Evolutionary conservation across 2,113 vertebrate genomes (phyloP), one percentile per base, ranked within the genome.

Genomic region (Brachyistius frenatus): DNA sequence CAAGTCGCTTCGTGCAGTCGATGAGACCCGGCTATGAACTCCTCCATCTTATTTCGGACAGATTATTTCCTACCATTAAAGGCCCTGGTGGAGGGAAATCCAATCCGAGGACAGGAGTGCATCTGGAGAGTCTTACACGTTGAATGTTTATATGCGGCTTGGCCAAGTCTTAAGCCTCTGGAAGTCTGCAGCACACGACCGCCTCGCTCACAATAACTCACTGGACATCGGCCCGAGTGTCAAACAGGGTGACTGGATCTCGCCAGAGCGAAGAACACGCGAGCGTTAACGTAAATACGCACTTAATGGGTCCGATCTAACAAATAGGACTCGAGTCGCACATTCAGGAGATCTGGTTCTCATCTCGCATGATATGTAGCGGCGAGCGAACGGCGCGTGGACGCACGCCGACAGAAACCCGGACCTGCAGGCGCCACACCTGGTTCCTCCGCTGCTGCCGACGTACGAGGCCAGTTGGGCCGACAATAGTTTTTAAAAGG

Each of bases 111-210:
- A 85, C 84, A 50, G 62, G 62, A 72, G 89, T 70, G 87, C 87
- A 85, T 94, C 94, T 95, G 94, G 93, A 94, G 61, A 94, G 76
- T 92, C 78, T 94, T 92, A 94, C 80, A 36, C 5, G 23, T 23
- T 89, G 83, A 81, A 88, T 94, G 93, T 94, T 93, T 93, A 93
- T 68, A 83, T 71, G 81, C 76, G 67, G 78, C 86, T 55, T 53
- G 78, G 90, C 91, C 89, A 84, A 91, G 85, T 77, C 50, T 64
- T 74, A 79, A 87, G 86, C 80, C 85, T 90, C 93, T 94, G 93
- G 89, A 92, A 91, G 84, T 86, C 88, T 91, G 91, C 84, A 91
- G 80, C 73, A 58, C 78, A 79, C 84, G 88, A 89, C 92, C 88
- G 83, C 56, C 76, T 71, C 31, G 13, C 71, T 82, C 73, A 61